Conservation (phyloP, 2,888 invertebrate species). For the Encarsia formosa region DNA sequence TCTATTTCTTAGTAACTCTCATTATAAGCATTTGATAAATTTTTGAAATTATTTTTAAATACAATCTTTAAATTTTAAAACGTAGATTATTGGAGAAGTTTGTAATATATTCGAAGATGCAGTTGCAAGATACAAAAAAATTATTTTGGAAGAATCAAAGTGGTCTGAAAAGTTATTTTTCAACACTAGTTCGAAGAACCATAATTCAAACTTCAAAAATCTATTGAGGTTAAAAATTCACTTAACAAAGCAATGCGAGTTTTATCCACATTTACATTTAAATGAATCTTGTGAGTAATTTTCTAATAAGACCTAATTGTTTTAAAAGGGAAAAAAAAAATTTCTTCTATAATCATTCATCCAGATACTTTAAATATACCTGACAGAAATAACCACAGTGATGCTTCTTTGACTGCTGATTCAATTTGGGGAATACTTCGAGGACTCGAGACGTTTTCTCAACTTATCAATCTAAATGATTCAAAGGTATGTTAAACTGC, state of each 20-base stretch:
- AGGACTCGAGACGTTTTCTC: slow-evolving; percentile 83
- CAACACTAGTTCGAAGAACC: not conserved
- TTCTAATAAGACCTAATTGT: no score
- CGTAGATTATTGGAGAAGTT: slow-evolving; percentile 49
- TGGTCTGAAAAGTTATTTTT: not conserved
- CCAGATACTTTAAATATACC: slow-evolving; percentile 16
- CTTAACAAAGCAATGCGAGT: slow-evolving; percentile 61
- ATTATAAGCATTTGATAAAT: no score
- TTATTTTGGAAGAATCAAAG: slow-evolving; percentile 1
- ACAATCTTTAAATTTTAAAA: not conserved
- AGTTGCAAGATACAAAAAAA: slow-evolving; percentile 52
- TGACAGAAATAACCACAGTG: not conserved
- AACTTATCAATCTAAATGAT: slow-evolving; percentile 52
- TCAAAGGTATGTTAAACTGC: no score
- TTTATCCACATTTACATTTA: slow-evolving; percentile 65
- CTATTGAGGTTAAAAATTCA: slow-evolving; percentile 52
- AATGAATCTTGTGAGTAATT: slow-evolving; percentile 74
- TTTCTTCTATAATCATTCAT: not conserved
- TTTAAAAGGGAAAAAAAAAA: not conserved
- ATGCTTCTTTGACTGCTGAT: slow-evolving; percentile 46
- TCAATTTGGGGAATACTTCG: slow-evolving; percentile 79
- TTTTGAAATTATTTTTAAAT: no score
- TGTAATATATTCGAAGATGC: slow-evolving; percentile 60
- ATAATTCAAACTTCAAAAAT: not conserved
- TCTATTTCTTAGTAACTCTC: no score